Conservation (phyloP, 2,113 vertebrate genomes). For the Podocnemis expansa region DNA sequence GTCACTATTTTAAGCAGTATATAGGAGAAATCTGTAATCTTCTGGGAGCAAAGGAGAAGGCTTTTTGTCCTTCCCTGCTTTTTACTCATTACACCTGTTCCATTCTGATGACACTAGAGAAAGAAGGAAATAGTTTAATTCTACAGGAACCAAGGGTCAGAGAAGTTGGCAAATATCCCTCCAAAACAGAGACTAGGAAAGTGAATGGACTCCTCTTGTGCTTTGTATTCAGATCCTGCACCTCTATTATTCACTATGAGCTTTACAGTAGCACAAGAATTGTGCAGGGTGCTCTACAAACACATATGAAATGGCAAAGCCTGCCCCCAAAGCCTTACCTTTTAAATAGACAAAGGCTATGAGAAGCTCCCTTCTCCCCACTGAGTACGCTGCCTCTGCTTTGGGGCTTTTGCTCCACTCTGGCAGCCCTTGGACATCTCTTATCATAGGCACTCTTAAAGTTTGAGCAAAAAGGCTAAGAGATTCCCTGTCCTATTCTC, state of each 20-base stretch:
- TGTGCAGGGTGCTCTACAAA: background rate
- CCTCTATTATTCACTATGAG: accelerated
- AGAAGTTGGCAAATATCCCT: background rate
- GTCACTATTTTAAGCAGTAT: background rate
- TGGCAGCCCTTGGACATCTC: background rate
- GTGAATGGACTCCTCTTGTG: background rate
- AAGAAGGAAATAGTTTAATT: background rate
- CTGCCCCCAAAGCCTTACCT: background rate
- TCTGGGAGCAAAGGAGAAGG: background rate
- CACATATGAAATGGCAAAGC: background rate
- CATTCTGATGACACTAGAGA: background rate
- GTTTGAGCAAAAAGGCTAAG: no score
- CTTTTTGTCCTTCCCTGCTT: background rate
- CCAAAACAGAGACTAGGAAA: background rate
- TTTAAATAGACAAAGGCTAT: background rate
- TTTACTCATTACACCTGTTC: no score
- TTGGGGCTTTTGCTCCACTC: background rate
- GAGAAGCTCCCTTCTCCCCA: no score
- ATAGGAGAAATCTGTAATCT: background rate
- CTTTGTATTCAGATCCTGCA: background rate
- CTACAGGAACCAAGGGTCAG: background rate
- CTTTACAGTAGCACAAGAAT: background rate
- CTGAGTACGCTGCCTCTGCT: background rate
- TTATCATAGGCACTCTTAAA: background rate
- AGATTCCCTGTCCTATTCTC: no score